phyloP scores from a whole-genome alignment of 2,113 vertebrate species.

The Rhinopithecus roxellana region DNA sequence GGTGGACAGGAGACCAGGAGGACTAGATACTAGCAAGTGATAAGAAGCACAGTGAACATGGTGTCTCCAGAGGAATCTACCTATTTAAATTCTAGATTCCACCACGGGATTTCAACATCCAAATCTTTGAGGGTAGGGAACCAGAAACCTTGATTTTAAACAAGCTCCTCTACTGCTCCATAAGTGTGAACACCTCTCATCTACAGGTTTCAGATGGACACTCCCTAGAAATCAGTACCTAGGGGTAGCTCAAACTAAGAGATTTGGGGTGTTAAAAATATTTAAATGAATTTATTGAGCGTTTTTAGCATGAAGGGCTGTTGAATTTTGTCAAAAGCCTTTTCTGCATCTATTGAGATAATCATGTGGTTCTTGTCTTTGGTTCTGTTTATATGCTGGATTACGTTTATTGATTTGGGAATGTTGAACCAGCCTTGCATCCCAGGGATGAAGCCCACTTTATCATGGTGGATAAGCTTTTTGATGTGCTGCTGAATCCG shows the following conservation, averaged over 20 bases:
- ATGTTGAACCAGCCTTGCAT: no score
- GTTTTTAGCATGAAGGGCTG: no score
- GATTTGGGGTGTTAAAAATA: neutral
- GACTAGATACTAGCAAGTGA: no score
- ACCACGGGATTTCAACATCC: neutral
- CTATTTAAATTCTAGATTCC: neutral
- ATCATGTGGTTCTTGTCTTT: no score
- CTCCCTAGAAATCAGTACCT: neutral
- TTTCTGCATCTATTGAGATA: no score
- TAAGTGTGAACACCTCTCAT: neutral
- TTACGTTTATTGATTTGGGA: no score
- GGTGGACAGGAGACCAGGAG: neutral
- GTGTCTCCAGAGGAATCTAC: neutral
- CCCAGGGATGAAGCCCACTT: no score
- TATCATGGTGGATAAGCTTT: no score
- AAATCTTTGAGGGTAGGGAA: neutral
- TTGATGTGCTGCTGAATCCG: no score
- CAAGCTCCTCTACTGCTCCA: neutral
- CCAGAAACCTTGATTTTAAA: neutral
- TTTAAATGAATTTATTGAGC: no score
- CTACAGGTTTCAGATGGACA: neutral
- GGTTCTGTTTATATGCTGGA: no score
- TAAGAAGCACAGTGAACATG: accelerated
- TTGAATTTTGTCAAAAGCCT: no score
- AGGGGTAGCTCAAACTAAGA: neutral